These are phyloP conservation scores for Rhinoderma darwinii DNA, from an alignment of 2,113 vertebrate species.

Conservation along the genomic window DNA sequence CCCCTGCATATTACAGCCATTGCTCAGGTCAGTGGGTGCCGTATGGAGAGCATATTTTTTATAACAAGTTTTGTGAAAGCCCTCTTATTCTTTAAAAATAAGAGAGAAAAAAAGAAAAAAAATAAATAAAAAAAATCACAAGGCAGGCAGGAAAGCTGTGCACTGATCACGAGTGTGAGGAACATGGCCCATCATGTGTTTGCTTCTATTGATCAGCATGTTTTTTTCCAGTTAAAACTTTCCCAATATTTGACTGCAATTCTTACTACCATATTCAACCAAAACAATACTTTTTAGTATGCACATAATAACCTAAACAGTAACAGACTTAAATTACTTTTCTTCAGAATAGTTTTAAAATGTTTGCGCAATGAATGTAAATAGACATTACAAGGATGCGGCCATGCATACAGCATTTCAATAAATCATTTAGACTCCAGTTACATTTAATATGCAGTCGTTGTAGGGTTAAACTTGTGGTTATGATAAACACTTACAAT, in stretches of 20 bases:
- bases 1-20: too few species aligned
- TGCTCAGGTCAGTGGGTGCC: too few species aligned
- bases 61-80: too few species aligned
- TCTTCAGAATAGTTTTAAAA: slow-evolving; percentile 47
- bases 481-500: slow-evolving; percentile 52
- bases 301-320: slow-evolving; percentile 35
- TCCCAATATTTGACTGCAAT: not conserved
- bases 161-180: not conserved
- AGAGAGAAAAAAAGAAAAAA: not conserved
- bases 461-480: slow-evolving; percentile 33
- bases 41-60: too few species aligned
- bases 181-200: not conserved
- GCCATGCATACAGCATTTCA: slow-evolving; percentile 45
- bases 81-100: too few species aligned
- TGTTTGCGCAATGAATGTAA: slow-evolving; percentile 40
- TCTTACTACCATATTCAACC: not conserved
- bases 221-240: not conserved
- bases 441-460: slow-evolving; percentile 40
- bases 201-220: not conserved
- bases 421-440: slow-evolving; percentile 41
- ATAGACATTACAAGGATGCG: slow-evolving; percentile 27
- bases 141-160: not conserved
- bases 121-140: not conserved
- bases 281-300: slow-evolving; percentile 15
- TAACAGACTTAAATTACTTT: slow-evolving; percentile 39